Percentiles rank a stretch among this genome's conserved stretches.
phyloP scores from a whole-genome alignment of 2,797 vertebrate species.

The Esox masquinongy region DNA sequence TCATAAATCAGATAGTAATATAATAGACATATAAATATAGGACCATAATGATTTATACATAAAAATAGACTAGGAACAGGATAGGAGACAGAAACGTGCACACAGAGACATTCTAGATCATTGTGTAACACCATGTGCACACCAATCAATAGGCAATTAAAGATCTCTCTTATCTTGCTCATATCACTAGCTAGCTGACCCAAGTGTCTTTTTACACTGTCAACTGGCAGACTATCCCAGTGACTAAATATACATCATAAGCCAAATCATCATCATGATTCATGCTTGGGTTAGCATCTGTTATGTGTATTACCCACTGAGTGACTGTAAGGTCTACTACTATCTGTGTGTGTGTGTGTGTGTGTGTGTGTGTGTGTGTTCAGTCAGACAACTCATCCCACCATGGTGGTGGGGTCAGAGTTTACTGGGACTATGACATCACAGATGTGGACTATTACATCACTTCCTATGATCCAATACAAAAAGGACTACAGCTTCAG shows the following conservation, averaged over 20 bases:
- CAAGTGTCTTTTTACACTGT: slow-evolving; percentile 12
- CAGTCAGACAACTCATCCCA: slow-evolving; percentile 39
- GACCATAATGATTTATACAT: no score
- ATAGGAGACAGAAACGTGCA: neutral
- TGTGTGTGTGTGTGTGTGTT: neutral
- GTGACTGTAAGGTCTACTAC: no score
- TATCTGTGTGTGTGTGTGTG: neutral
- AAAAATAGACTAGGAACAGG: neutral
- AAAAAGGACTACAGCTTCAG: no score
- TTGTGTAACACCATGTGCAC: neutral
- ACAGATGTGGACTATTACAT: no score
- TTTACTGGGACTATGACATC: slow-evolving; percentile 59
- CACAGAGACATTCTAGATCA: neutral
- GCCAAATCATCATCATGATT: neutral
- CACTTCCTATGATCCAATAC: slow-evolving; percentile 1
- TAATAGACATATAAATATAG: no score
- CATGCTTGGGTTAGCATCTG: slow-evolving; percentile 28
- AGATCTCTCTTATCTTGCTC: neutral
- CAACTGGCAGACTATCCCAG: slow-evolving; percentile 2
- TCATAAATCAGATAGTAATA: no score
- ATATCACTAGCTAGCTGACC: neutral
- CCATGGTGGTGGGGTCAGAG: slow-evolving; percentile 32
- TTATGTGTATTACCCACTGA: slow-evolving; percentile 5
- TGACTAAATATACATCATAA: slow-evolving; percentile 16
- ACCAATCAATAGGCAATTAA: neutral